Evolutionary conservation across 2,888 invertebrate genomes (phyloP).

Genomic region (Ochropleura plecta): DNA sequence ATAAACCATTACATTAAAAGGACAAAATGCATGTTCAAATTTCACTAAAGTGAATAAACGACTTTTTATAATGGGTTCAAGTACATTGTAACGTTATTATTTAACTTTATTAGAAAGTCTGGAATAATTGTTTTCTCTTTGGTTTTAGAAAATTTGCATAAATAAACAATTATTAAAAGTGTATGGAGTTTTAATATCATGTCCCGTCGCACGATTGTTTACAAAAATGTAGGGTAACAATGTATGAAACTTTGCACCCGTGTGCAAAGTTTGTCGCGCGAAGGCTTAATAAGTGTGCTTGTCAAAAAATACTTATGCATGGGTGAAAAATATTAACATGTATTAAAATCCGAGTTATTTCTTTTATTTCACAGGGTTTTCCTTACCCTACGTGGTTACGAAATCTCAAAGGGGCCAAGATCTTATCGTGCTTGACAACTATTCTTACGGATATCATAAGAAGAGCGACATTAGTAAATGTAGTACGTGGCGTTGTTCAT

Average conservation of each 20-base stretch:
- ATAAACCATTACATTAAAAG: too few relatives aligned
- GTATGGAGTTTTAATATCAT: not conserved
- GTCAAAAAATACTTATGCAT: not conserved
- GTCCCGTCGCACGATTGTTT: too few relatives aligned
- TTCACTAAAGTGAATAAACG: too few relatives aligned
- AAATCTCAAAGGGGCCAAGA: constrained; percentile 35
- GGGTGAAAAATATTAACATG: not conserved
- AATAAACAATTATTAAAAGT: not conserved
- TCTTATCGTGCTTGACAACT: constrained; percentile 17
- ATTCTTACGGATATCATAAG: constrained; percentile 16
- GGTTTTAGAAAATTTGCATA: not conserved
- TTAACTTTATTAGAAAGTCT: not conserved
- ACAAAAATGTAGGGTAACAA: too few relatives aligned
- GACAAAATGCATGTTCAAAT: too few relatives aligned
- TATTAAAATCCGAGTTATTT: not conserved
- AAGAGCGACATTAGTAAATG: not conserved
- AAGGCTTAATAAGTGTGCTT: not conserved
- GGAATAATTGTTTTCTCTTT: not conserved
- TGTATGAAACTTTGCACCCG: too few relatives aligned
- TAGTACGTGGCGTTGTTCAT: constrained; percentile 20
- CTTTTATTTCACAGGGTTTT: constrained; percentile 12
- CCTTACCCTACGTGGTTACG: constrained; percentile 29
- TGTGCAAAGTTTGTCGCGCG: too few relatives aligned
- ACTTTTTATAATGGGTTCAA: too few relatives aligned
- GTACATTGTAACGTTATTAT: not conserved